These are phyloP conservation scores for Macrosiphum euphorbiae DNA, from an alignment of 2,888 invertebrate genomes.

Conservation along the genomic window DNA sequence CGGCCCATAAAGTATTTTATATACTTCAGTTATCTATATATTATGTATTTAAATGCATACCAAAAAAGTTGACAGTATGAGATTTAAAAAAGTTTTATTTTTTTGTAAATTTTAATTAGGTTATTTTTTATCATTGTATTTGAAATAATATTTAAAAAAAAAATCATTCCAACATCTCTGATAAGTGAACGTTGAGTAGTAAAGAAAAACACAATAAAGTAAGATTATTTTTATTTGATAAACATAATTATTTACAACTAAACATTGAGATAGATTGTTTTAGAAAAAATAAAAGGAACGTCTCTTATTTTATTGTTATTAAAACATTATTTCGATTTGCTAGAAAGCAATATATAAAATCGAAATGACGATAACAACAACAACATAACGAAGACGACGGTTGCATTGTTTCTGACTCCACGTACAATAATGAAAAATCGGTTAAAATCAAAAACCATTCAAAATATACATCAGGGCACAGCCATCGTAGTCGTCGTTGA, in stretches of 20 bases:
- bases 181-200: background rate
- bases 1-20: slow-evolving; percentile 32
- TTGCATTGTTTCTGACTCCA: background rate
- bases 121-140: background rate
- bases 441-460: slow-evolving; percentile 57
- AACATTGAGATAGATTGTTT: background rate
- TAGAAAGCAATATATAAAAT: background rate
- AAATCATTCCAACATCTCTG: background rate
- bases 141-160: background rate
- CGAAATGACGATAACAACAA: slow-evolving; percentile 24
- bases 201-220: background rate
- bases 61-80: background rate
- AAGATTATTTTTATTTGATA: background rate
- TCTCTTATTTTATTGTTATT: background rate
- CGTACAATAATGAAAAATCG: slow-evolving; percentile 41
- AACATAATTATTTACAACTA: background rate
- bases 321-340: background rate
- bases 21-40: slow-evolving; percentile 17
- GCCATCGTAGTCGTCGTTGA: slow-evolving; percentile 1
- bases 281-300: background rate
- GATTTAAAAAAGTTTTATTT: background rate
- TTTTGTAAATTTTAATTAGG: too few species aligned
- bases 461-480: slow-evolving; percentile 10
- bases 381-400: background rate
- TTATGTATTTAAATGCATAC: too few species aligned